Evolutionary conservation across 1,140 invertebrate genomes (phyloP).

Genomic region (Oreohelix idahoensis): DNA sequence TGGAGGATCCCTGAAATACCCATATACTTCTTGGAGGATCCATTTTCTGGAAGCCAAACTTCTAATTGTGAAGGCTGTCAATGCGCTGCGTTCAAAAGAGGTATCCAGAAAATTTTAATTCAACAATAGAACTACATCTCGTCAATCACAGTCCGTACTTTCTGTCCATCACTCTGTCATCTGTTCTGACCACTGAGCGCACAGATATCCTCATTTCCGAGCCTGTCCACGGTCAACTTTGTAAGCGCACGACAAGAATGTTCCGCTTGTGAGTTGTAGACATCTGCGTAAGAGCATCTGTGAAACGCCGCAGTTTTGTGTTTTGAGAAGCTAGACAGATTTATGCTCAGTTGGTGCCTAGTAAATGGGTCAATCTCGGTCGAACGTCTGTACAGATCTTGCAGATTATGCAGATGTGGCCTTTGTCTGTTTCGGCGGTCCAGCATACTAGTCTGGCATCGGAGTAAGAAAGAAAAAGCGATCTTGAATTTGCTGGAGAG

Average conservation of each 20-base stretch:
- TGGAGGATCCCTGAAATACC: no score
- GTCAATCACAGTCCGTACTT: no score
- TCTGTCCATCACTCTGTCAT: no score
- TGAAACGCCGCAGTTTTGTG: not conserved
- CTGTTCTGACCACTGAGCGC: not conserved
- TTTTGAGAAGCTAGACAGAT: not conserved
- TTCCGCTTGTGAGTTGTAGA: not conserved
- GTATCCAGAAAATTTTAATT: no score
- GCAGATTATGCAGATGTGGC: not conserved
- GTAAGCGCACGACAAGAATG: not conserved
- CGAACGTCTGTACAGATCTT: not conserved
- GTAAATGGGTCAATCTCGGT: not conserved
- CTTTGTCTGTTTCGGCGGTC: not conserved
- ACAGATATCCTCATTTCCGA: not conserved
- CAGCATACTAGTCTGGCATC: not conserved
- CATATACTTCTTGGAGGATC: no score
- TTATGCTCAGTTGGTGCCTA: not conserved
- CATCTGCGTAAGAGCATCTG: not conserved
- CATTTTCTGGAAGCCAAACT: no score
- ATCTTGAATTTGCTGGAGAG: constrained; percentile 58
- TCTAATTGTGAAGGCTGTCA: no score
- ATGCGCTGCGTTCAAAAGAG: no score
- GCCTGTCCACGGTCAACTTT: not conserved
- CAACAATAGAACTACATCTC: no score
- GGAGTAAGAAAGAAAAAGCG: constrained; percentile 78